These are phyloP conservation scores for Porites cylindrica DNA, from an alignment of 92 coral and sea anemone genomes.

Conservation along the genomic window DNA sequence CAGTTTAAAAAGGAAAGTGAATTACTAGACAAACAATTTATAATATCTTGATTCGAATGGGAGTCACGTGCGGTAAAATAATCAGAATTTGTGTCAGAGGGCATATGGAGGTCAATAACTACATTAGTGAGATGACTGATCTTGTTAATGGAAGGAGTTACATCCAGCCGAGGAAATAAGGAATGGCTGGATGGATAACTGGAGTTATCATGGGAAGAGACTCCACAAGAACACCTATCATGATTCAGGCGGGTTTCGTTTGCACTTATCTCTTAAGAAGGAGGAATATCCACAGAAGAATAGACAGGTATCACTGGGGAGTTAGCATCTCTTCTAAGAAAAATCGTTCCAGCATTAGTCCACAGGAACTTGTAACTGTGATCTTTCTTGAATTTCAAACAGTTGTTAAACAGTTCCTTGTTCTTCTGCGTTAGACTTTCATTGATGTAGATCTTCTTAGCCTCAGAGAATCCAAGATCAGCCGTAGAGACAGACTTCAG, in stretches of 20 bases:
- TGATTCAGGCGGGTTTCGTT: background rate
- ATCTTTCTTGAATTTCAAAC: background rate
- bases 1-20: no score
- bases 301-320: background rate
- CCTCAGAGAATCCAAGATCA: background rate
- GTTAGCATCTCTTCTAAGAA: background rate
- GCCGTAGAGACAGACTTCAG: conserved; percentile 12
- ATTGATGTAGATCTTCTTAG: background rate
- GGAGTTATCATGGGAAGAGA: background rate
- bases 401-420: conserved; percentile 14
- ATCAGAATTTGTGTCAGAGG: no score
- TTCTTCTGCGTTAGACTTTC: background rate
- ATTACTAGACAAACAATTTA: no score
- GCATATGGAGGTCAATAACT: no score
- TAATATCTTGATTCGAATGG: no score
- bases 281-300: background rate
- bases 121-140: no score
- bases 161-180: conserved; percentile 2
- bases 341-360: background rate
- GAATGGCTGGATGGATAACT: background rate
- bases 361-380: no score
- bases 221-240: background rate
- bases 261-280: background rate
- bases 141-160: background rate
- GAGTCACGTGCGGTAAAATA: no score